Conservation (phyloP, 2,113 vertebrate genomes). For the Mesembrinibis cayennensis region DNA sequence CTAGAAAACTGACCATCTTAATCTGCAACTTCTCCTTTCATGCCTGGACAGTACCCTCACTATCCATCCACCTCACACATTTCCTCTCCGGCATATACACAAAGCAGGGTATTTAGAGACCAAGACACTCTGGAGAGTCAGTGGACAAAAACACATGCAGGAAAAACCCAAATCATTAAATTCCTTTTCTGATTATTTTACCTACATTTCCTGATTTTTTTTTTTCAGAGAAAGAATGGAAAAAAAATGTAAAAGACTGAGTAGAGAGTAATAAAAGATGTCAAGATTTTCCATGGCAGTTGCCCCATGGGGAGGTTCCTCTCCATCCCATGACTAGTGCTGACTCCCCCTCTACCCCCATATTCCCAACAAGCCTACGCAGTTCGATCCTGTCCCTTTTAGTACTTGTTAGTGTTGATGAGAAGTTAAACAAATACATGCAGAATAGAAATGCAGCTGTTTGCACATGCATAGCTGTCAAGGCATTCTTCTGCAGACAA, state of each 20-base stretch:
- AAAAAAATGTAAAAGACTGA: not conserved
- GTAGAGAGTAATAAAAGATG: not conserved
- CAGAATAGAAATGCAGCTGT: not conserved
- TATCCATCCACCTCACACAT: accelerated
- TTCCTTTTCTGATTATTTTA: not conserved
- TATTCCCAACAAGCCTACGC: accelerated
- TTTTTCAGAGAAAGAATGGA: not conserved
- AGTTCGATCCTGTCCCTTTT: not conserved
- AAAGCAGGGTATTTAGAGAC: not conserved
- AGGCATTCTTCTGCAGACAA: not conserved
- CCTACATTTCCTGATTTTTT: not conserved
- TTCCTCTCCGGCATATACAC: not conserved
- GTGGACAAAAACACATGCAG: not conserved
- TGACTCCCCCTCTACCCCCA: not conserved
- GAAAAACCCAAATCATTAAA: not conserved
- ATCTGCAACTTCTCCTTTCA: not conserved
- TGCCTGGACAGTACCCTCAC: not conserved
- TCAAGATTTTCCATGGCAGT: not conserved
- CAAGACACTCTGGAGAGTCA: not conserved
- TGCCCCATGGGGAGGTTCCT: not conserved
- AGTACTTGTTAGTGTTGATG: not conserved
- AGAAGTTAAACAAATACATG: not conserved
- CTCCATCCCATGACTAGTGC: not conserved
- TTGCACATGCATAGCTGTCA: accelerated
- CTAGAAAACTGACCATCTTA: not conserved